A percentile compares a stretch with the other conserved stretches of the same genome.
Conservation (phyloP, 2,113 vertebrate species). For the Bagarius yarrelli region DNA sequence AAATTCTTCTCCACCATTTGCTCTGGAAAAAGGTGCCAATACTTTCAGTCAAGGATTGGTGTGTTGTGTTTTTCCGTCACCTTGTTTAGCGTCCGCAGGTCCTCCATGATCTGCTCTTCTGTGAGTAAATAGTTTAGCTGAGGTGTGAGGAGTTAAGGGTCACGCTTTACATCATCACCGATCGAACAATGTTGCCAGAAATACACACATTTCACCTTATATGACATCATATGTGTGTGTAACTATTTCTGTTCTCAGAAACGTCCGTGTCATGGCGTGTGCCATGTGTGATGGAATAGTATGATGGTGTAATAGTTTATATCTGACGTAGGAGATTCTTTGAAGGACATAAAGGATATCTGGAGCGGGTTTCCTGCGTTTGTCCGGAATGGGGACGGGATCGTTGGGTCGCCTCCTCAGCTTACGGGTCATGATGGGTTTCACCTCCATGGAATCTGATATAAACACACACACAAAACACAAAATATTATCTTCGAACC, state of each 20-base stretch:
- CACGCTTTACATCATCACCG: background rate
- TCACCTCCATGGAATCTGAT: conserved; percentile 98
- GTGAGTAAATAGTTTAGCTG: conserved; percentile 96
- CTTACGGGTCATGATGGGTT: conserved; percentile 97
- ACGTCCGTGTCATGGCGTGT: background rate
- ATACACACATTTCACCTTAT: background rate
- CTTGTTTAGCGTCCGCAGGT: conserved; percentile 93
- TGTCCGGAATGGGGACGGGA: conserved; percentile 96
- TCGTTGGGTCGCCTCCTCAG: conserved; percentile 91
- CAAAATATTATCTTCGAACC: background rate
- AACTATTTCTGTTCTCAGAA: background rate
- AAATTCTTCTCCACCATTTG: background rate
- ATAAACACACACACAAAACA: conserved; percentile 16
- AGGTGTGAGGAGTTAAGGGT: conserved; percentile 84
- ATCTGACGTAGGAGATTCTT: background rate
- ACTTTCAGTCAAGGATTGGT: background rate
- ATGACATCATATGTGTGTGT: too few species aligned
- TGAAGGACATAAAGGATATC: conserved; percentile 85
- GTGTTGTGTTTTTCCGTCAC: conserved; percentile 57
- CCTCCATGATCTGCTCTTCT: conserved; percentile 98
- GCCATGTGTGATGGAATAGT: background rate
- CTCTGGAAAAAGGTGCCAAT: background rate
- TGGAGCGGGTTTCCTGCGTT: conserved; percentile 94
- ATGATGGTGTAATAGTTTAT: background rate
- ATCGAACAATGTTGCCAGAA: background rate